Evolutionary conservation across 92 coral and sea anemone genomes (phyloP), one percentile per base, ranked within the genome.

Genomic region (Zoanthus gigantus): DNA sequence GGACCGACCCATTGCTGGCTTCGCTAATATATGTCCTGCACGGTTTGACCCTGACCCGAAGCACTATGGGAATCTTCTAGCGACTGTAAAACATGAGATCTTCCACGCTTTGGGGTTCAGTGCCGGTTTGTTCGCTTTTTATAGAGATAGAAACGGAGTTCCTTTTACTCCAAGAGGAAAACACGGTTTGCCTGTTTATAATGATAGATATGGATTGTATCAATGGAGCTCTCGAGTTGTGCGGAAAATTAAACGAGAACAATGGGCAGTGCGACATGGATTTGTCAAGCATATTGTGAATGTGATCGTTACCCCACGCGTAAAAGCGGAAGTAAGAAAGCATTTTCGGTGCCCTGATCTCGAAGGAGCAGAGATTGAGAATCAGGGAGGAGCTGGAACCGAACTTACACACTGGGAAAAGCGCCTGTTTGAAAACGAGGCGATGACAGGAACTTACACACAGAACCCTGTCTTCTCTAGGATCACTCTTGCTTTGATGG

Each of bases 401-500:
- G 94, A 94, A 72, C 91, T 92, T 44, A 97, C 99, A 2, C 99
- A 97, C 79, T 97, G 99, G 99, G 99, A 97, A 67, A 97, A 97
- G 77, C 93, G 99, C 34, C 87, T 97, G 83, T 97, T 97, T 73
- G 99, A 97, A 72, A 97, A 97, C 91, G 99, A 97, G 92, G 99
- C 99, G 30, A 97, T 97, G 99, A 97, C 99, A 11, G 99, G 99
- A 3, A 97, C 99, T 4, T 97, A 97, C 54, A 97, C 99, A 0
- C 99, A 97, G 83, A 95, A 97, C 85, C 99, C 99, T 48, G 99
- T 95, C 9, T 97, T 97, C 89, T 95, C 98, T 14, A 90, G 96
- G 37, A 87, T 95, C 50, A 97, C 99, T 8, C 88, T 97, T 71
- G 99, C 99, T 10, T 78, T 97, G 32, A 97, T 97, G 99, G 99